A percentile compares a stretch with the other conserved stretches of the same genome.
Evolutionary conservation across 1,140 invertebrate genomes (phyloP).

Genomic region (Notospermus geniculatus): DNA sequence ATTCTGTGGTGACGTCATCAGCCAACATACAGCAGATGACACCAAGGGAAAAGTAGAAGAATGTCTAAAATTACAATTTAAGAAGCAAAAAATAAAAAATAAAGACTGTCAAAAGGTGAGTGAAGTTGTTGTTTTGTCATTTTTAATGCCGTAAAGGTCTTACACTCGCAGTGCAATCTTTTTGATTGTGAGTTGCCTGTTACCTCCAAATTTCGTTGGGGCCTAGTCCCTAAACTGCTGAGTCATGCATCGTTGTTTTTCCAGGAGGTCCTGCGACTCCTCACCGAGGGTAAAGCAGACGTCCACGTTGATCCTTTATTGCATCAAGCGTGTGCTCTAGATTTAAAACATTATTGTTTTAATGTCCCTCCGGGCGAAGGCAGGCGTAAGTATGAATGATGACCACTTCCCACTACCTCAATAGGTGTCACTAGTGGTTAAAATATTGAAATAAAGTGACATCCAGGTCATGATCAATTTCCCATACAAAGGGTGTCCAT

Average conservation of each 20-base stretch:
- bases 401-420: no score
- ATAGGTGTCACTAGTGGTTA: no score
- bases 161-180: no score
- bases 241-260: slow-evolving; percentile 6
- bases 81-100: slow-evolving; percentile 67
- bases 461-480: no score
- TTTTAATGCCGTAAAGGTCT: no score
- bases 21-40: no score
- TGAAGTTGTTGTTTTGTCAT: slow-evolving; percentile 5
- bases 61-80: slow-evolving; percentile 81
- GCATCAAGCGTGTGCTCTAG: slow-evolving; percentile 58
- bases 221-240: no score
- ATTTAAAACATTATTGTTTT: slow-evolving; percentile 78
- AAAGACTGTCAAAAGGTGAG: slow-evolving; percentile 63
- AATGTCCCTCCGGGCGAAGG: slow-evolving; percentile 81
- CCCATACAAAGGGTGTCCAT: no score
- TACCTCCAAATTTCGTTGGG: no score
- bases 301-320: slow-evolving; percentile 63
- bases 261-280: slow-evolving; percentile 71
- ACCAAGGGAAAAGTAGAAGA: slow-evolving; percentile 68
- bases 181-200: no score
- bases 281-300: slow-evolving; percentile 60
- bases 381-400: slow-evolving; percentile 58
- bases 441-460: no score
- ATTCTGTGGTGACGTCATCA: no score